Percentiles rank a stretch among this genome's conserved stretches.
Evolutionary conservation across 2,113 vertebrate species (phyloP).

Genomic region (Macaca nemestrina): DNA sequence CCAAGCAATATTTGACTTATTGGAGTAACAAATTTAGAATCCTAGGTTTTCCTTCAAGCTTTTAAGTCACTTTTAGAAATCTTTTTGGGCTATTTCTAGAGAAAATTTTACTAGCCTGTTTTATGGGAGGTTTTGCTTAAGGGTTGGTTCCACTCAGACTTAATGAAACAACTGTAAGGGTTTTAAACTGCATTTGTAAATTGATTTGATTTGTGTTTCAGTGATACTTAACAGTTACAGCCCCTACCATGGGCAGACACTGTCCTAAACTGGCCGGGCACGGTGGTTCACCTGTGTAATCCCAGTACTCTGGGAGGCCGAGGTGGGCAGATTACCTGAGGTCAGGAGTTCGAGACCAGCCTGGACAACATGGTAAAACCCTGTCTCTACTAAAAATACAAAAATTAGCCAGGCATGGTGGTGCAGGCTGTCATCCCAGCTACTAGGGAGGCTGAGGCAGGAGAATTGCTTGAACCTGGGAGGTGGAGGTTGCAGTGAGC

Average conservation of each 20-base stretch:
- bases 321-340: too few relatives aligned
- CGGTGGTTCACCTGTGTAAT: too few relatives aligned
- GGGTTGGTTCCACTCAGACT: not conserved
- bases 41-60: not conserved
- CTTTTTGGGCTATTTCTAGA: not conserved
- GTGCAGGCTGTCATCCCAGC: too few relatives aligned
- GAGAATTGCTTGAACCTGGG: too few relatives aligned
- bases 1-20: not conserved
- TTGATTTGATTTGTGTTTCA: slow-evolving; percentile 28
- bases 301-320: too few relatives aligned
- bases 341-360: too few relatives aligned
- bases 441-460: too few relatives aligned
- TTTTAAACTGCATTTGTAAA: not conserved
- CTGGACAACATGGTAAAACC: too few relatives aligned
- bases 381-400: too few relatives aligned
- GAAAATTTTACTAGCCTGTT: not conserved
- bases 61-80: not conserved
- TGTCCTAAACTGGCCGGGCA: not conserved
- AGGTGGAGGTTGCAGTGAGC: too few relatives aligned
- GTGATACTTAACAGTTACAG: not conserved
- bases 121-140: slow-evolving; percentile 5
- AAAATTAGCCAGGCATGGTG: too few relatives aligned
- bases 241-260: not conserved
- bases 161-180: not conserved
- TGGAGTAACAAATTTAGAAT: not conserved